Percentiles rank a stretch among this genome's conserved stretches.
These are phyloP conservation scores for Ailuropoda melanoleuca DNA, from an alignment of 2,113 vertebrate species.

Conservation along the genomic window DNA sequence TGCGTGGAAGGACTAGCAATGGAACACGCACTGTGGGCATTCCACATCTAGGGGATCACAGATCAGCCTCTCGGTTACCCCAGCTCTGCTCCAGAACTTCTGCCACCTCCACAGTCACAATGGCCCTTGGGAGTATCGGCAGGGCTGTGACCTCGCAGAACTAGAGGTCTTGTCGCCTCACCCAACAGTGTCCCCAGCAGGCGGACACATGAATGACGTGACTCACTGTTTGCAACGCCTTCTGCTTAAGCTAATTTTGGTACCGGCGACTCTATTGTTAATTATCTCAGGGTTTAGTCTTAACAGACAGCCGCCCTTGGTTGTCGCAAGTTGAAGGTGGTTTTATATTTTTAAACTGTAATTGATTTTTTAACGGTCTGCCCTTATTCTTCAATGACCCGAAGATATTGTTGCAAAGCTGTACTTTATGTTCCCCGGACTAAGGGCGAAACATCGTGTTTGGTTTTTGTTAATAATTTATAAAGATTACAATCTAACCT, in stretches of 20 bases:
- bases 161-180: not conserved
- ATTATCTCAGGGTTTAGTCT: not conserved
- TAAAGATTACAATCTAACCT: not conserved
- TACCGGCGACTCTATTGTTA: not conserved
- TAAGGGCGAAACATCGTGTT: not conserved
- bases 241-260: not conserved
- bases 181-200: not conserved
- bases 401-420: not conserved
- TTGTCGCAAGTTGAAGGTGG: not conserved
- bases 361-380: not conserved
- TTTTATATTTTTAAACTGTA: not conserved
- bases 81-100: not conserved
- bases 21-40: rapidly evolving
- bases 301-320: not conserved
- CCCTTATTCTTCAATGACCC: not conserved
- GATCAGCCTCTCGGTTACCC: not conserved
- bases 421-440: not conserved
- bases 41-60: not conserved
- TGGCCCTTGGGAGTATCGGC: too few species aligned
- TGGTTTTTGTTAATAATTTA: not conserved
- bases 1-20: not conserved
- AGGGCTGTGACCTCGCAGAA: not conserved
- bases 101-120: not conserved
- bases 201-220: rapidly evolving
- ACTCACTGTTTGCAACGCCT: not conserved